Conservation (phyloP, 92 coral and sea anemone species). For the Umimayanthus chanpuru region DNA sequence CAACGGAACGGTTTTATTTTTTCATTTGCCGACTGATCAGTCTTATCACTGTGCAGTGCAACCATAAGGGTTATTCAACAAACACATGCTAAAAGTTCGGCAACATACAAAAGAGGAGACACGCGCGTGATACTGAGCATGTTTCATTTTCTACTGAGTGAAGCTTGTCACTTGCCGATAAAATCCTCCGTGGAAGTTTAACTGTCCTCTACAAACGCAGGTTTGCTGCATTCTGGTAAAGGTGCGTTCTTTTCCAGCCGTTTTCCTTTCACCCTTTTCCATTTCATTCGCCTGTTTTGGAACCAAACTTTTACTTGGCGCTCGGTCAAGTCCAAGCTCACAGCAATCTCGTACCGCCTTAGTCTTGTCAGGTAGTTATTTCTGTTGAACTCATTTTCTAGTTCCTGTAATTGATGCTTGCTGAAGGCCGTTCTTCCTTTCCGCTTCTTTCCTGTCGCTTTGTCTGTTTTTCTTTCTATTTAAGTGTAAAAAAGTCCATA, state of each 20-base stretch:
- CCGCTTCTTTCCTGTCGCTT: slow-evolving; percentile 84
- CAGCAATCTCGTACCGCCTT: slow-evolving; percentile 97
- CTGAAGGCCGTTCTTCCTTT: slow-evolving; percentile 98
- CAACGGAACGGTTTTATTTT: neutral
- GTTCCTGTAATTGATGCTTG: slow-evolving; percentile 98
- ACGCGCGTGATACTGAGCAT: neutral
- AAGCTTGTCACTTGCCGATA: neutral
- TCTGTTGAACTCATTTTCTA: slow-evolving; percentile 97
- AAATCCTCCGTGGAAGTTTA: neutral
- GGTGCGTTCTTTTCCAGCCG: slow-evolving; percentile 87
- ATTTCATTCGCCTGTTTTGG: slow-evolving; percentile 97
- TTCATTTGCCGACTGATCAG: neutral
- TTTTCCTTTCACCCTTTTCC: slow-evolving; percentile 98
- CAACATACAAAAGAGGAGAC: neutral
- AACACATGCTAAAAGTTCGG: neutral
- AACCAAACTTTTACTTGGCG: slow-evolving; percentile 99
- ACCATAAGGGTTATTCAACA: neutral
- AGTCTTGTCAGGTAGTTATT: slow-evolving; percentile 96
- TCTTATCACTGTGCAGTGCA: neutral
- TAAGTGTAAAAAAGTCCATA: neutral
- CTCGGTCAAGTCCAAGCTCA: slow-evolving; percentile 95
- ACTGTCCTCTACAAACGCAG: slow-evolving; percentile 23
- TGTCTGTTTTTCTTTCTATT: slow-evolving; percentile 72
- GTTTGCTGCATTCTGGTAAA: slow-evolving; percentile 30
- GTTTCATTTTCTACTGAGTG: neutral